phyloP scores from a whole-genome alignment of 2,113 vertebrate genomes.

The Irena cyanogastra region DNA sequence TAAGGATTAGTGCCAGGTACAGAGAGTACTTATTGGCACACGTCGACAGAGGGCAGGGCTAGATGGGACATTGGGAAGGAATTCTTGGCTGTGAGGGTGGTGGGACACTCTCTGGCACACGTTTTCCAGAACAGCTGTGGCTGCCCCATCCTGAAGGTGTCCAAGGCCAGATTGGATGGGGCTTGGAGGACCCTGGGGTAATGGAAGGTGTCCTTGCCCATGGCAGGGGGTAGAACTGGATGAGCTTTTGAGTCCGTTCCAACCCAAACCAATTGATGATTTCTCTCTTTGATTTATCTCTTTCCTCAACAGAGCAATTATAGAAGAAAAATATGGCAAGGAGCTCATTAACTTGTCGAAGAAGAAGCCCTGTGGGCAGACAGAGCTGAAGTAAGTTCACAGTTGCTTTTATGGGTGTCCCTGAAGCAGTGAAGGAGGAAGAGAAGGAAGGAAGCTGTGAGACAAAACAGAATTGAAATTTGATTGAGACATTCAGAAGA shows the following conservation, averaged over 20 bases:
- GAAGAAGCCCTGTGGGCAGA: conserved; percentile 92
- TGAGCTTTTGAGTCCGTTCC: not conserved
- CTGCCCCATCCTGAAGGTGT: not conserved
- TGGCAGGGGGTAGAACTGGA: not conserved
- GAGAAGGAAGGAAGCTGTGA: not conserved
- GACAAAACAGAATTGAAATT: not conserved
- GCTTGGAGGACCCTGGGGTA: not conserved
- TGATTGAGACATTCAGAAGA: not conserved
- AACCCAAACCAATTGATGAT: fast-evolving
- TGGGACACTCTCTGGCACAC: not conserved
- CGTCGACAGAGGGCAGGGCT: not conserved
- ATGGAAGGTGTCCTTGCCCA: not conserved
- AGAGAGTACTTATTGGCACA: not conserved
- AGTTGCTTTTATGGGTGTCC: not conserved
- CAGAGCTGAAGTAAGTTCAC: conserved; percentile 88
- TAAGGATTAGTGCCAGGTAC: not conserved
- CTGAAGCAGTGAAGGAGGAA: not conserved
- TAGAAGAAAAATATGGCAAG: conserved; percentile 95
- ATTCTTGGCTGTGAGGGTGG: not conserved
- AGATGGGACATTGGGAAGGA: not conserved
- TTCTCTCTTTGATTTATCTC: not conserved
- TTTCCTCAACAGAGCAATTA: conserved; percentile 76
- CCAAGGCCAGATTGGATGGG: fast-evolving
- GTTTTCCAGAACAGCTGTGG: not conserved
- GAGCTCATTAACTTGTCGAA: conserved; percentile 85